Conservation (phyloP, 1,140 invertebrate species). For the Drosophila nebulosa region DNA sequence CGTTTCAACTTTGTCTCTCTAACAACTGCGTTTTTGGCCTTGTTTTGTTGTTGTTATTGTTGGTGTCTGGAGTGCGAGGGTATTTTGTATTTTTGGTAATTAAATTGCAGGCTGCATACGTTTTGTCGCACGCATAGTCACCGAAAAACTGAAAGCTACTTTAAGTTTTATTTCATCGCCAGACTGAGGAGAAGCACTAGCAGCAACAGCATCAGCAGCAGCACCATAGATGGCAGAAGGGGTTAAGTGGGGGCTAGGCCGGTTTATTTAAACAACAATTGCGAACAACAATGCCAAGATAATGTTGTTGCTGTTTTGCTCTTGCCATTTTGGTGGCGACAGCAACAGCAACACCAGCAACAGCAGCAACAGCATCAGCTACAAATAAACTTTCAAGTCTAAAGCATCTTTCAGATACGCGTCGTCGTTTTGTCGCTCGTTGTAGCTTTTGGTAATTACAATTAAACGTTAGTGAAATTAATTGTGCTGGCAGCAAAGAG, state of each 20-base stretch:
- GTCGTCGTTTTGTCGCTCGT: slow-evolving; percentile 12
- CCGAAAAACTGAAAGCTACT: slow-evolving; percentile 70
- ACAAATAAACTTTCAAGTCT: slow-evolving; percentile 69
- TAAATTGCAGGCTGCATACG: slow-evolving; percentile 50
- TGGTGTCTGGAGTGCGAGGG: background rate
- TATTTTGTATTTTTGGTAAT: slow-evolving; percentile 29
- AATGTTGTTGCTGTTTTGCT: slow-evolving; percentile 39
- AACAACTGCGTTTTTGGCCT: background rate
- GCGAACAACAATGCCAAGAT: slow-evolving; percentile 56
- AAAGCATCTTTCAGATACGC: slow-evolving; percentile 67
- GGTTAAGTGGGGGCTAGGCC: slow-evolving; percentile 38
- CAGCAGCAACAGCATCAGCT: slow-evolving; percentile 34
- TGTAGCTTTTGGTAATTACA: slow-evolving; percentile 64
- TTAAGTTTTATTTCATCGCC: slow-evolving; percentile 52
- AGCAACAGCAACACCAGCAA: slow-evolving; percentile 7
- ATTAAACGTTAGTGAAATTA: slow-evolving; percentile 74
- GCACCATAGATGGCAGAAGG: slow-evolving; percentile 8
- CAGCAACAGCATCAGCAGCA: background rate
- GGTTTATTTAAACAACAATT: slow-evolving; percentile 74
- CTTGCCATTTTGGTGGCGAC: slow-evolving; percentile 34
- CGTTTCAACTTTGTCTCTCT: slow-evolving; percentile 31
- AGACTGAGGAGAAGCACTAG: slow-evolving; percentile 26
- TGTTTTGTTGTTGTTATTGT: background rate
- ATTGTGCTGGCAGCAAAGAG: slow-evolving; percentile 34
- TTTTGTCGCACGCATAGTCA: slow-evolving; percentile 77